Evolutionary conservation across 2,888 invertebrate species (phyloP), one percentile per base, ranked within the genome.

Genomic region (Perizoma affinitatum): DNA sequence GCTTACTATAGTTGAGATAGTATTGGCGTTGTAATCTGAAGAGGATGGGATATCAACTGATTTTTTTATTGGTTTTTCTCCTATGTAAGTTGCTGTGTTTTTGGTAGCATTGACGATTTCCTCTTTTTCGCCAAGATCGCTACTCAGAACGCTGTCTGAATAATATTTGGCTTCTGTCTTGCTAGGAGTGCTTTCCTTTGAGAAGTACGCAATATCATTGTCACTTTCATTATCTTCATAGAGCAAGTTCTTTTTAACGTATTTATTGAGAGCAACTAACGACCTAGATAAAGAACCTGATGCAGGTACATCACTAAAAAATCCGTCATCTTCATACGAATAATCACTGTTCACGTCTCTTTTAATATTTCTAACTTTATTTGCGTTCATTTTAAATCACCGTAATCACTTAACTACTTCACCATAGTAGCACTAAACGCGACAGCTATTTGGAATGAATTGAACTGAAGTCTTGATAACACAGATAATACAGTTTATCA

Each of bases 131-230:
- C 58, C 61, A 9, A 81, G 83, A 52, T 84, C 84, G 61, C 74
- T 78, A 62, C 88, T 88, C 73, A 73, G 82, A 50, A 80, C 52
- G 70, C 89, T 87, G 44, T 89, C 88, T 3, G 87, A 79, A 70
- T 90, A 89, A 75, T 79, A 84, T 80, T 87, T 89, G 11, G 72
- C 75, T 45, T 82, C 79, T 42, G 84, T 86, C 63, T 89, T 82
- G 65, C 85, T 88, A 9, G 91, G 90, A 58, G 87, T 90, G 51
- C 82, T 88, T 73, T 90, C 90, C 70, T 90, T 90, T 38, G 91
- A 88, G 73, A 87, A 90, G 70, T 89, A 91, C 33, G 85, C 87
- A 55, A 78, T 78, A 61, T 92, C 91, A 50, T 77, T 74, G 58
- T 81, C 80, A 40, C 72, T 62, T 57, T 75, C 75, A 52, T 79